Base-by-base conservation (phyloP, 1,140 invertebrate species). In the Drosophila insularis region DNA sequence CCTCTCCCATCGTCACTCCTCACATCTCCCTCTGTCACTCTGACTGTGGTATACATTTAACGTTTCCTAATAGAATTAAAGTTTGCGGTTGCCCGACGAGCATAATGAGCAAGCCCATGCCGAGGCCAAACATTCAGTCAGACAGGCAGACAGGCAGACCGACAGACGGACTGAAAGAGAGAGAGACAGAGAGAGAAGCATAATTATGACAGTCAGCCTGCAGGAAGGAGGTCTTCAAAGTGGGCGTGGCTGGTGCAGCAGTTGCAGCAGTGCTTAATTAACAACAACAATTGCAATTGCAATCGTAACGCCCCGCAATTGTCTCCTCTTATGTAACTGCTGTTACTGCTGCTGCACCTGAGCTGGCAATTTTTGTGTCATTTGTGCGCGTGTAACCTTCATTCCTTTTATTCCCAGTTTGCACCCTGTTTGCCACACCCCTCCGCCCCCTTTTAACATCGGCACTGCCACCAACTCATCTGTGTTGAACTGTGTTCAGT, bases 11-110 rank as follows among this genome's bases (percentile, higher is more conserved):
- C 61, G 4, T 46, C 43, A 10, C 60, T 21, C 37, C 37, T 21
- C 53, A 11, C 19, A 32, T 19, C 43, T 10, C 4, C 40, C 23
- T 7, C 31, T 21, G 17, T 2, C 68, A 46, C 63, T 55, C 17
- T 56, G 35, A 39, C 59, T 54, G 64, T 54, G 68, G 64, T 79
- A 68, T 68, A 75, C 81, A 81, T 90, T 90, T 90, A 90, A 90
- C 82, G 74, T 87, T 90, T 87, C 81, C 87, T 90, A 90, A 90
- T 90, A 90, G 87, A 90, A 90, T 90, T 90, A 90, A 90, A 90
- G 82, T 90, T 90, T 90, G 87, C 86, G 81, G 85, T 61, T 35
- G 66, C 43, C 23, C 65, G 46, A 27, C 71, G 19, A 46, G 59
- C 84, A 73, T 86, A 86, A 86, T 86, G 79, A 87, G 79, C 75